Evolutionary conservation across 2,113 vertebrate species (phyloP), one percentile per base, ranked within the genome.

Genomic region (Notarius lentiginosus): DNA sequence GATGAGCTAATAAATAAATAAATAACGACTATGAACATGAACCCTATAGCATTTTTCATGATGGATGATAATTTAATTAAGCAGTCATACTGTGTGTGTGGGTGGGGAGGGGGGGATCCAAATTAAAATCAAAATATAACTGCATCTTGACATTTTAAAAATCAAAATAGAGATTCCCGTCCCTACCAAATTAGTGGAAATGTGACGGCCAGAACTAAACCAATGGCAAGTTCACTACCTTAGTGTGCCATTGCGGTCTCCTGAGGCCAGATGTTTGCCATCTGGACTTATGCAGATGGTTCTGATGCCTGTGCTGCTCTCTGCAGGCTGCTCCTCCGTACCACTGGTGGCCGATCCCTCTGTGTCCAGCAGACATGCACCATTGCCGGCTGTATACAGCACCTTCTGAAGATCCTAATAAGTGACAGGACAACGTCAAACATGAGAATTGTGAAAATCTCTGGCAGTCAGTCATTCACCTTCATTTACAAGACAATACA

Each of bases 261-360:
- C 98, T 0, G 98, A 99, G 18, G 98, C 98, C 91, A 99, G 94
- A 90, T 99, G 98, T 92, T 97, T 96, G 84, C 98, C 98, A 0
- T 96, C 97, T 79, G 98, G 98, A 88, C 98, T 99, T 85, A 99
- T 93, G 53, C 97, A 97, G 89, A 99, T 95, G 84, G 96, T 97
- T 61, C 97, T 96, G 92, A 99, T 96, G 87, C 97, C 97, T 12
- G 93, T 93, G 73, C 96, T 96, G 4, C 88, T 94, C 65, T 99
- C 98, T 65, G 95, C 88, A n/a, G 95, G 87, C 88, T 95, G 96
- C 12, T 92, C 92, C 7, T 99, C 97, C 56, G 93, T 91, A 6
- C 89, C 93, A n/a, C 89, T 90, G n/a, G 88, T 93, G 1, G 93
- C 91, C 3, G 93, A 92, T 79, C 94, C 95, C 73, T 98, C 97